Evolutionary conservation across 2,113 vertebrate species (phyloP).

Genomic region (Alethe castanea): DNA sequence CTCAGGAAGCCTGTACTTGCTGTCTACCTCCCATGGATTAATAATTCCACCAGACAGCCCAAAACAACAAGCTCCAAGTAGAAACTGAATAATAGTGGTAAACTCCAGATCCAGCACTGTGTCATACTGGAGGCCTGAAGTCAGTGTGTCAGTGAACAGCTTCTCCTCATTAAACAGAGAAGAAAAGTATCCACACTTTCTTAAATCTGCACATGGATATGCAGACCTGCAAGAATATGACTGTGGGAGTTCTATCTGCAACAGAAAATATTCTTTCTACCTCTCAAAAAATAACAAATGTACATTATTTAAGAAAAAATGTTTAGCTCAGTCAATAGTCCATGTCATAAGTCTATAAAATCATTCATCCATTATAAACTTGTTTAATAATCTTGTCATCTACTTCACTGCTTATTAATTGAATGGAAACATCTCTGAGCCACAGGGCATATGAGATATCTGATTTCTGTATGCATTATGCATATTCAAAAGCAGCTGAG

Average conservation of each 20-base stretch:
- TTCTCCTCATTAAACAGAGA: neutral
- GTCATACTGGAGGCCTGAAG: neutral
- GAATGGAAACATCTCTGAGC: conserved; percentile 1
- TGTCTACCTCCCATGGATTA: neutral
- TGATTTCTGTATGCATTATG: neutral
- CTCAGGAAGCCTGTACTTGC: neutral
- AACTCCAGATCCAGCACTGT: neutral
- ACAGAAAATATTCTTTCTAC: neutral
- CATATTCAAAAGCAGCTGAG: neutral
- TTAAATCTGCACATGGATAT: neutral
- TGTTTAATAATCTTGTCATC: conserved; percentile 29
- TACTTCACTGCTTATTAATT: conserved; percentile 28
- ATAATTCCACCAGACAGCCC: neutral
- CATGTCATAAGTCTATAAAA: neutral
- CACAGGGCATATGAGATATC: neutral
- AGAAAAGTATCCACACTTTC: neutral
- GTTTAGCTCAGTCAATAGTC: neutral
- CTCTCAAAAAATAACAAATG: neutral
- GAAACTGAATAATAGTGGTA: neutral
- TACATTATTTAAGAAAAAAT: neutral
- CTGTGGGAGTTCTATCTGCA: neutral
- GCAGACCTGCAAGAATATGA: neutral
- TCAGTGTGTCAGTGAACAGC: neutral
- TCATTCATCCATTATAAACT: neutral
- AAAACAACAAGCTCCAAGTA: neutral